Evolutionary conservation across 2,113 vertebrate genomes (phyloP).

Genomic region (Rafetus swinhoei): DNA sequence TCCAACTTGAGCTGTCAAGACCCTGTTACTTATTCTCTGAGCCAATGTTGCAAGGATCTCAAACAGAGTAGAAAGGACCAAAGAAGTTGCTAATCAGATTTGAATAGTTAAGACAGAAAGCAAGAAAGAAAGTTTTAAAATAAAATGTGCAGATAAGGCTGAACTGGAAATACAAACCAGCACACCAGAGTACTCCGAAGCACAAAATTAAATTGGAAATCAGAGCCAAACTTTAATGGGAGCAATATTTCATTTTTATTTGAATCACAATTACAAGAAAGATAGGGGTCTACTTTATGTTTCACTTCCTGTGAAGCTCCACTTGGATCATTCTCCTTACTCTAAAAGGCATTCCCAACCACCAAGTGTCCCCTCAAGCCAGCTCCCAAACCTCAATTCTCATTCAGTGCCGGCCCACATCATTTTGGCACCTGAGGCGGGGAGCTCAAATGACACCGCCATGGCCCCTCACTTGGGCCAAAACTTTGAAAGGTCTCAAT

Average conservation of each 20-base stretch:
- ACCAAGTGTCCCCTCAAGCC: neutral
- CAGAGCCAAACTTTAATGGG: neutral
- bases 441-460: no score
- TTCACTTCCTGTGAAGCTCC: neutral
- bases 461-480: no score
- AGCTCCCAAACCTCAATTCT: neutral
- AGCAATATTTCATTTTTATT: neutral
- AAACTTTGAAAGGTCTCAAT: no score
- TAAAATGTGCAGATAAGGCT: neutral
- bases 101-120: neutral
- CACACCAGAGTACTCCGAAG: neutral
- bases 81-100: neutral
- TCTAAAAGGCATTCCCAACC: neutral
- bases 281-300: neutral
- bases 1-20: neutral
- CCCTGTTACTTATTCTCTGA: neutral
- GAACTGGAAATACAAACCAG: neutral
- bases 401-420: no score
- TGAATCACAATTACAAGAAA: neutral
- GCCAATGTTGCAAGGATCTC: neutral
- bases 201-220: neutral
- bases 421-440: no score
- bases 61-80: neutral
- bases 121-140: neutral
- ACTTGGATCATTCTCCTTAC: neutral